Conservation (phyloP, 2,113 vertebrate genomes). For the Pitta sordida region DNA sequence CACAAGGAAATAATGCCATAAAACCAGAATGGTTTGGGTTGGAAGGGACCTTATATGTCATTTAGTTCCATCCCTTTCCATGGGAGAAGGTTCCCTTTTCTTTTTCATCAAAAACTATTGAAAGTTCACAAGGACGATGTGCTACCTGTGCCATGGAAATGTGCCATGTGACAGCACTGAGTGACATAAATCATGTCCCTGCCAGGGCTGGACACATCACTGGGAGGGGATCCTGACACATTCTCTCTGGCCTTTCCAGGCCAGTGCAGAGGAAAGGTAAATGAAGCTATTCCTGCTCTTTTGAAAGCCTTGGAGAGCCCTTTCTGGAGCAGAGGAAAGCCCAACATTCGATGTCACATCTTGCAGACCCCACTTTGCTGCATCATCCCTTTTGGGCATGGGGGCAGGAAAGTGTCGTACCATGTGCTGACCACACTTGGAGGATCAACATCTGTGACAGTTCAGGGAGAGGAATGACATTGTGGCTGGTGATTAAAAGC, state of each 20-base stretch:
- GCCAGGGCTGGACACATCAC: rapidly evolving
- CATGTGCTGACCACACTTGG: not conserved
- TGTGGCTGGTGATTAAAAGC: not conserved
- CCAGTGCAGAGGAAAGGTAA: not conserved
- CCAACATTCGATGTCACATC: not conserved
- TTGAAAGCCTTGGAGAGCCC: not conserved
- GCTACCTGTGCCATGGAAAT: too few species aligned
- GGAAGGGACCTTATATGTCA: not conserved
- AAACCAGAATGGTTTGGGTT: not conserved
- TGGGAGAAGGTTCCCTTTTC: not conserved
- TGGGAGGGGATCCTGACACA: too few species aligned
- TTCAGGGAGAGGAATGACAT: not conserved
- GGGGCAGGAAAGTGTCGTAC: not conserved
- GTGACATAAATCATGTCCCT: not conserved
- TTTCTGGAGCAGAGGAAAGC: not conserved
- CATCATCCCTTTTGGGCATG: not conserved
- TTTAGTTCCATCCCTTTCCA: not conserved
- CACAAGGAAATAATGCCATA: not conserved
- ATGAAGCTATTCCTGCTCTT: not conserved
- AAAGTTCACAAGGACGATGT: rapidly evolving
- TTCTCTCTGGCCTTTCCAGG: not conserved
- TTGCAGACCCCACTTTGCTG: not conserved
- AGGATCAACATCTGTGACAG: not conserved
- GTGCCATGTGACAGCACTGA: not conserved
- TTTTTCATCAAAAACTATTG: not conserved